Conservation (phyloP, 1,140 invertebrate genomes). For the Conus ventricosus region DNA sequence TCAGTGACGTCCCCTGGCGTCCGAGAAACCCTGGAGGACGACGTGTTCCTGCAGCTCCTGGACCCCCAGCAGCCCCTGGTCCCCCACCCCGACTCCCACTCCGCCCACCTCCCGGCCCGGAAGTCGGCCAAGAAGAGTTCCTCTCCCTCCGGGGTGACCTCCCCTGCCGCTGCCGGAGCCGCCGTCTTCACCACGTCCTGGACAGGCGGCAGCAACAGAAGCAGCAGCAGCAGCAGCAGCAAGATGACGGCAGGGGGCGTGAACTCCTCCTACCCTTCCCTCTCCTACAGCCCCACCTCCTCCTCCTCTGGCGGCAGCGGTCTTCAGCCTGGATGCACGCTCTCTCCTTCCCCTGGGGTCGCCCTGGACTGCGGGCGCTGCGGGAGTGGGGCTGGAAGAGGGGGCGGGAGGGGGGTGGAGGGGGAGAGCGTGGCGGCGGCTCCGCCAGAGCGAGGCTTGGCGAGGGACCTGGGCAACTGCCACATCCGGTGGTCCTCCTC, state of each 20-base stretch:
- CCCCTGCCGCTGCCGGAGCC: background rate
- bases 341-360: background rate
- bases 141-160: background rate
- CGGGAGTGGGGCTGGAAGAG: background rate
- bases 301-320: background rate
- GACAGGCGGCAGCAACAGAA: background rate
- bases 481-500: background rate
- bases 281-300: background rate
- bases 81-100: background rate
- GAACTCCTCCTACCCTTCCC: background rate
- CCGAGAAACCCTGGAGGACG: background rate
- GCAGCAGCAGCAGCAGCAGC: background rate
- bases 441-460: too few relatives aligned
- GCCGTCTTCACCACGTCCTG: background rate
- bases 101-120: background rate
- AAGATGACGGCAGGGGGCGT: slow-evolving; percentile 4
- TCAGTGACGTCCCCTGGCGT: background rate
- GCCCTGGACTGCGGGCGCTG: background rate
- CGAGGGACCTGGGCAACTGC: background rate
- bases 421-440: background rate
- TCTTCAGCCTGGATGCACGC: background rate
- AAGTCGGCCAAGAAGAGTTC: background rate
- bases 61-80: background rate
- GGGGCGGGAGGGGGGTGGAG: background rate
- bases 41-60: background rate